Evolutionary conservation across 2,113 vertebrate species (phyloP).

Genomic region (Microtus montanus): DNA sequence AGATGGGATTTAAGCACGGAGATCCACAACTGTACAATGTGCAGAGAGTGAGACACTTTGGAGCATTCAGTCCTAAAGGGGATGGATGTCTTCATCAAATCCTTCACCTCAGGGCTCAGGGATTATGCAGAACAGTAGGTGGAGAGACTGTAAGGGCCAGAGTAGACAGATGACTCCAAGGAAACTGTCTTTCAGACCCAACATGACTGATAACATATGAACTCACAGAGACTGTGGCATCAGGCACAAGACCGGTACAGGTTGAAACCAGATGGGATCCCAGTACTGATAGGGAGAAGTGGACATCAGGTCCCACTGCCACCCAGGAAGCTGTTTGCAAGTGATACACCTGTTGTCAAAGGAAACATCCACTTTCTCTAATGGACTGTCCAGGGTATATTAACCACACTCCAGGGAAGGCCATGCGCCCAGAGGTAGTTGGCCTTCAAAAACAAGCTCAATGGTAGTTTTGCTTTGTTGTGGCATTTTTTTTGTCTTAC

Average conservation of each 20-base stretch:
- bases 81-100: neutral
- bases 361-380: neutral
- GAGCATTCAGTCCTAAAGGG: neutral
- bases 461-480: neutral
- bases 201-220: neutral
- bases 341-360: neutral
- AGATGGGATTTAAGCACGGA: neutral
- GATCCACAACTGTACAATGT: neutral
- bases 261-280: neutral
- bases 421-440: neutral
- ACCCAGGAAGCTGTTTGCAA: neutral
- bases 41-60: neutral
- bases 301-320: neutral
- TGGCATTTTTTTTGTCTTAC: neutral
- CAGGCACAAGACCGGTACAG: neutral
- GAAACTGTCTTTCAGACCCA: neutral
- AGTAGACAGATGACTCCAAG: neutral
- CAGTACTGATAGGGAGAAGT: neutral
- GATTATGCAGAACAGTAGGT: neutral
- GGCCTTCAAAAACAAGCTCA: neutral
- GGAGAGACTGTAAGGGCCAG: neutral
- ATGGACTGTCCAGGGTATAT: neutral
- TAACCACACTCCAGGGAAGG: neutral
- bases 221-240: neutral
- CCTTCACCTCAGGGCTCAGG: neutral